These are phyloP conservation scores for Antidorcas marsupialis DNA, from an alignment of 2,113 vertebrate species.

Conservation along the genomic window DNA sequence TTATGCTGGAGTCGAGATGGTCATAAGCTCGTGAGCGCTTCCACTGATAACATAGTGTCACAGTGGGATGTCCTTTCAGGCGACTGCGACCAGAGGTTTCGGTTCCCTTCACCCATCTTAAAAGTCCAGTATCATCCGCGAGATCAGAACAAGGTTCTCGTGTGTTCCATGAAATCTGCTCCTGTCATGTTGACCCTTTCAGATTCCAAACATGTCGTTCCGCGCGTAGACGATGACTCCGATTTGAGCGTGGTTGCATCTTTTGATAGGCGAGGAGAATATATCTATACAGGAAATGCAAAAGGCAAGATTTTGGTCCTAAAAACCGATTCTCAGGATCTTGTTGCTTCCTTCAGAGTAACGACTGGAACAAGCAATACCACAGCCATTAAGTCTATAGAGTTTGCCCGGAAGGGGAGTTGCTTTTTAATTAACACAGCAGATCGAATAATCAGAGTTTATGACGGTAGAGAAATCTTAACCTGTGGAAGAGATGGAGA, in stretches of 20 bases:
- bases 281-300: constrained; percentile 98
- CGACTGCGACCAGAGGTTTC: too few species aligned
- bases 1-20: constrained; percentile 73
- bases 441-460: constrained; percentile 96
- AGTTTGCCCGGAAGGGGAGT: constrained; percentile 96
- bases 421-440: constrained; percentile 99
- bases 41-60: too few species aligned
- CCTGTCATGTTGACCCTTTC: constrained; percentile 95
- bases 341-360: constrained; percentile 97
- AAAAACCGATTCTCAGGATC: constrained; percentile 95
- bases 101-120: too few species aligned
- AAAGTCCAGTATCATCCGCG: too few species aligned
- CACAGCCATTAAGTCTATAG: constrained; percentile 98
- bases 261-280: constrained; percentile 96
- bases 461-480: constrained; percentile 96
- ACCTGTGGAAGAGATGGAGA: constrained; percentile 96
- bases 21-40: too few species aligned
- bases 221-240: constrained; percentile 98
- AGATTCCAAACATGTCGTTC: constrained; percentile 95
- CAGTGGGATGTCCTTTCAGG: too few species aligned
- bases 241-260: constrained; percentile 98
- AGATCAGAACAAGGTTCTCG: constrained; percentile 90
- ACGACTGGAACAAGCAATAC: constrained; percentile 99
- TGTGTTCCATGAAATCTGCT: constrained; percentile 99
- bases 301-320: constrained; percentile 99